Conservation (phyloP, 2,888 invertebrate species). For the Ochlodes sylvanus region DNA sequence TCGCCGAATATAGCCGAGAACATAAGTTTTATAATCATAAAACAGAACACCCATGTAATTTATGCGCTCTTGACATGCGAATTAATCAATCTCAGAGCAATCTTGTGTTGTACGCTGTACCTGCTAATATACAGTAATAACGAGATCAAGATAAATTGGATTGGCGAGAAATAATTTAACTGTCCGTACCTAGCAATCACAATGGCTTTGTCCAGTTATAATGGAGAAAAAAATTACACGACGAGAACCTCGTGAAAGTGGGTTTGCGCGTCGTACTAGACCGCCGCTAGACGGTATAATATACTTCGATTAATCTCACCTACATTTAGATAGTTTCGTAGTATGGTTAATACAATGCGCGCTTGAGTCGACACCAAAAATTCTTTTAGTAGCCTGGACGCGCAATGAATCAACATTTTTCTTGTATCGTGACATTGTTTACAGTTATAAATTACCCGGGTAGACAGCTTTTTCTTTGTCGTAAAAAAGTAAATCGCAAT, state of each 20-base stretch:
- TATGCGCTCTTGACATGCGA: conserved; percentile 22
- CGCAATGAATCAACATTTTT: not conserved
- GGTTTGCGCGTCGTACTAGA: conserved; percentile 77
- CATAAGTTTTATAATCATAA: not conserved
- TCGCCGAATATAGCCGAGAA: too few relatives aligned
- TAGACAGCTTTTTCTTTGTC: conserved; percentile 21
- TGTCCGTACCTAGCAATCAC: conserved; percentile 63
- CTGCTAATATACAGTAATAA: conserved; percentile 28
- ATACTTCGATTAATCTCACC: not conserved
- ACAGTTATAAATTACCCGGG: conserved; percentile 22
- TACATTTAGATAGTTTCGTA: not conserved
- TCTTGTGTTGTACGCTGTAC: conserved; percentile 9
- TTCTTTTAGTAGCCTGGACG: not conserved
- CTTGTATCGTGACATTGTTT: not conserved
- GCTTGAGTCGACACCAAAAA: not conserved
- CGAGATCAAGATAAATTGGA: conserved; percentile 60
- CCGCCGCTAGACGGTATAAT: conserved; percentile 65
- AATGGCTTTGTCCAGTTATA: conserved; percentile 68
- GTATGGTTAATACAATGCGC: conserved; percentile 5
- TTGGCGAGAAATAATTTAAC: conserved; percentile 63
- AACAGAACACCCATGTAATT: conserved; percentile 10
- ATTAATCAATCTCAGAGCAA: conserved; percentile 25
- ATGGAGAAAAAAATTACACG: conserved; percentile 68
- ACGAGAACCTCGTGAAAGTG: conserved; percentile 69
- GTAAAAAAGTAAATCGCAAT: conserved; percentile 18